A percentile compares a stretch with the other conserved stretches of the same genome.
These are phyloP conservation scores for Empis stercorea DNA, from an alignment of 2,888 invertebrate species.

Conservation along the genomic window DNA sequence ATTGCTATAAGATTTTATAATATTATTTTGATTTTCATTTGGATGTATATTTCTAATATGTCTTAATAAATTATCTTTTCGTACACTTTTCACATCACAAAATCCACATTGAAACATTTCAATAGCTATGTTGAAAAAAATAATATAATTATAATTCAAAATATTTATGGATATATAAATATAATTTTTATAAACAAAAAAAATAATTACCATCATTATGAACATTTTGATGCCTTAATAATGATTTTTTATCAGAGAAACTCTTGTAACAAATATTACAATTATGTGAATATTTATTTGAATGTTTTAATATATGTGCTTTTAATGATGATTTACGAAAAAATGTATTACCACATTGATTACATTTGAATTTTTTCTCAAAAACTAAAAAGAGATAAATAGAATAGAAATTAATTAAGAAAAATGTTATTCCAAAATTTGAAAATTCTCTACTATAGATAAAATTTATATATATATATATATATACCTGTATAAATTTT, in stretches of 20 bases:
- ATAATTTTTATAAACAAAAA: too few species aligned
- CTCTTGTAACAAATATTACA: conserved; percentile 54
- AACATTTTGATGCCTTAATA: conserved; percentile 53
- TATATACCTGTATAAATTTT: conserved; percentile 17
- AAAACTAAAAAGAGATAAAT: too few species aligned
- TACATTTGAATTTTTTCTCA: conserved; percentile 43
- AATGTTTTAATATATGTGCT: conserved; percentile 43
- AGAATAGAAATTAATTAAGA: too few species aligned
- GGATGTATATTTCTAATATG: conserved; percentile 67
- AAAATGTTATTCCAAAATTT: too few species aligned
- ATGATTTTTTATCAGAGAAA: conserved; percentile 54
- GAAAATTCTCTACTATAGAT: too few species aligned
- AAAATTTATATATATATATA: too few species aligned
- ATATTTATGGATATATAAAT: too few species aligned
- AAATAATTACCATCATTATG: conserved; percentile 46
- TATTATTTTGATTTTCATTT: conserved; percentile 23
- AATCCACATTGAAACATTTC: conserved; percentile 58
- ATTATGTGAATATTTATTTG: conserved; percentile 40
- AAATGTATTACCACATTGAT: conserved; percentile 47
- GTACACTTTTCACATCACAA: conserved; percentile 55
- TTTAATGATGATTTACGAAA: conserved; percentile 45
- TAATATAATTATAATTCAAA: background rate
- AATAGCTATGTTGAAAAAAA: conserved; percentile 38
- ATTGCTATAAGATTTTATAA: conserved; percentile 7
- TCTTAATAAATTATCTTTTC: conserved; percentile 66